Conservation (phyloP, 2,888 invertebrate genomes). For the Phytoseiulus persimilis region DNA sequence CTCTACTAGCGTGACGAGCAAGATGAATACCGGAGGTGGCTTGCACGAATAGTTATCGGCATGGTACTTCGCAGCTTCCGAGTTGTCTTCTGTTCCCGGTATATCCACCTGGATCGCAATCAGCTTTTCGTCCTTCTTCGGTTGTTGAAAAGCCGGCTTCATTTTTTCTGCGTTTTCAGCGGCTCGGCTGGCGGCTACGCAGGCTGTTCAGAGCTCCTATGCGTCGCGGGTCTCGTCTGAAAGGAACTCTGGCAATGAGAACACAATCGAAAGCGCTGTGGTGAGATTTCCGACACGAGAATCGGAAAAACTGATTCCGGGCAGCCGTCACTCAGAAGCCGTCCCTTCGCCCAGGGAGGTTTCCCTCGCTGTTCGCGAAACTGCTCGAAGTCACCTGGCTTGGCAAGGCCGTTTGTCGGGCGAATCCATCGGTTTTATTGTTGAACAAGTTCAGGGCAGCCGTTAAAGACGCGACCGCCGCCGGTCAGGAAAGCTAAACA, state of each 20-base stretch:
- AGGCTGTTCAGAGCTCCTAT: background rate
- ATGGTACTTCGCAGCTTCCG: slow-evolving; percentile 65
- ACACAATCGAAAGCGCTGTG: background rate
- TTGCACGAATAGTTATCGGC: slow-evolving; percentile 92
- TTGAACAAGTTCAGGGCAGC: background rate
- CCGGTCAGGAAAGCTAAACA: background rate
- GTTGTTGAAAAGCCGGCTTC: background rate
- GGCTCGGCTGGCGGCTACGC: background rate
- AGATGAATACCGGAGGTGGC: slow-evolving; percentile 86
- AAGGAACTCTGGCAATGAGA: background rate
- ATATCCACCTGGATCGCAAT: background rate
- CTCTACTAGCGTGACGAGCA: slow-evolving; percentile 83
- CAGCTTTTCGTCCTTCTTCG: background rate
- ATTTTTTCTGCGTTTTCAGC: background rate
- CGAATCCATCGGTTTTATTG: background rate
- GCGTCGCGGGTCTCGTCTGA: background rate
- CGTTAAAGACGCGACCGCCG: background rate
- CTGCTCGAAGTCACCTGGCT: background rate
- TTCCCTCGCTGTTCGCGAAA: no score
- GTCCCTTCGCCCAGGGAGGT: no score
- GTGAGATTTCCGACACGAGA: no score
- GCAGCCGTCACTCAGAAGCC: no score
- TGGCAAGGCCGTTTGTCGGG: background rate
- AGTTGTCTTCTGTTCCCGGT: slow-evolving; percentile 9
- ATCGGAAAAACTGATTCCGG: no score